Evolutionary conservation across 2,113 vertebrate species (phyloP).

Genomic region (Sminthopsis crassicaudata): DNA sequence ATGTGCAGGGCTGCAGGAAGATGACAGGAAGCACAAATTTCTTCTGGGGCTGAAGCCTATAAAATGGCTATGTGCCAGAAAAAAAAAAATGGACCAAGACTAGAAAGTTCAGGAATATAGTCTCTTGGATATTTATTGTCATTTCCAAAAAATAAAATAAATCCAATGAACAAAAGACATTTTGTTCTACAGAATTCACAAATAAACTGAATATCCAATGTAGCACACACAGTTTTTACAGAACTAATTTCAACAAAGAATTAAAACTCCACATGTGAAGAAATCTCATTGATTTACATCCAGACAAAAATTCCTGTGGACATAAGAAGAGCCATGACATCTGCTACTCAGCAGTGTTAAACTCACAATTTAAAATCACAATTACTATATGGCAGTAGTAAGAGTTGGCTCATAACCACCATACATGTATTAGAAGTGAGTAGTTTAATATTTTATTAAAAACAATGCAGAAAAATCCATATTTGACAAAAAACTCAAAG

Average conservation of each 20-base stretch:
- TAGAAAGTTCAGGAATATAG: constrained; percentile 84
- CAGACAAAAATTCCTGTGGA: constrained; percentile 74
- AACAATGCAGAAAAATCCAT: constrained; percentile 68
- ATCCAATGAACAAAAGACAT: constrained; percentile 75
- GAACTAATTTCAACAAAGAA: constrained; percentile 75
- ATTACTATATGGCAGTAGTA: constrained; percentile 75
- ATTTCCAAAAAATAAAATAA: constrained; percentile 86
- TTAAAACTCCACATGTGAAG: constrained; percentile 80
- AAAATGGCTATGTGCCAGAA: not conserved
- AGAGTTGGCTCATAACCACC: constrained; percentile 41
- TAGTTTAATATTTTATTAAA: constrained; percentile 66
- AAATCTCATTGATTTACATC: constrained; percentile 79
- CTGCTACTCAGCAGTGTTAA: constrained; percentile 70
- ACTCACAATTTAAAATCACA: constrained; percentile 67
- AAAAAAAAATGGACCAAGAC: constrained; percentile 39
- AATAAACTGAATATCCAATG: constrained; percentile 85
- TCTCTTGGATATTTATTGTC: constrained; percentile 91
- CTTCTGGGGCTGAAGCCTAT: constrained; percentile 7
- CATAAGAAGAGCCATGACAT: constrained; percentile 73
- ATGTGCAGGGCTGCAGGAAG: not conserved
- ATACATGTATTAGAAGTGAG: constrained; percentile 48
- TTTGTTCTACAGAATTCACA: constrained; percentile 87
- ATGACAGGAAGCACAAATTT: constrained; percentile 1
- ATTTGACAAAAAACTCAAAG: constrained; percentile 59
- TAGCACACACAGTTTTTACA: constrained; percentile 80